Percentiles rank a stretch among this genome's conserved stretches.
phyloP scores from a whole-genome alignment of 1,140 invertebrate genomes.

The Drosophila pandora region DNA sequence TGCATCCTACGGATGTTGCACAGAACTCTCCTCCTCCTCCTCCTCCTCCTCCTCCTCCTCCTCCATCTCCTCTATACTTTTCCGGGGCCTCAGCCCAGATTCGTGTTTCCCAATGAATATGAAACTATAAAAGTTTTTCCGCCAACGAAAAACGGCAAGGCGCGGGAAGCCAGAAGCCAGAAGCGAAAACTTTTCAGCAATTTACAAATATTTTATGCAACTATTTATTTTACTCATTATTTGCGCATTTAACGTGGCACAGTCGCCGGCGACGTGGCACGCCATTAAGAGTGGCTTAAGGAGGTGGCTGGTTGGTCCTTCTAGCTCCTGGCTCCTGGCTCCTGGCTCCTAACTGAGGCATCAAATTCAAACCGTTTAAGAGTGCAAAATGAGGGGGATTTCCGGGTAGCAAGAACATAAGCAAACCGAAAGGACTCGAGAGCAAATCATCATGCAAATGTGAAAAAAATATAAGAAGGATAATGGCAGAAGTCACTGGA shows the following conservation, averaged over 20 bases:
- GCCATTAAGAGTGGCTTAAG: constrained; percentile 46
- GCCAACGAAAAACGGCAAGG: constrained; percentile 24
- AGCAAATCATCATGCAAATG: constrained; percentile 34
- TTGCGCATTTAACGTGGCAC: constrained; percentile 56
- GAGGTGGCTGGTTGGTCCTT: constrained; percentile 1
- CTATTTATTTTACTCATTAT: constrained; percentile 68
- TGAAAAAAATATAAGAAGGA: constrained; percentile 10
- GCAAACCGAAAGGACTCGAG: background rate
- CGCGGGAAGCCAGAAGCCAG: too few species aligned
- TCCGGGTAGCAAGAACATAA: constrained; percentile 22
- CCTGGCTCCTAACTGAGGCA: constrained; percentile 17
- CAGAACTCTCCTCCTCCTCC: background rate
- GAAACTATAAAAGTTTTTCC: constrained; percentile 64
- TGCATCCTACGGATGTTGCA: background rate
- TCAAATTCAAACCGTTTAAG: constrained; percentile 42
- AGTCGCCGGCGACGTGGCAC: constrained; percentile 18
- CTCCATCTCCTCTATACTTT: background rate
- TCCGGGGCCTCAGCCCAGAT: background rate
- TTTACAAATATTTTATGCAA: constrained; percentile 68
- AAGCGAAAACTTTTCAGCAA: constrained; percentile 58
- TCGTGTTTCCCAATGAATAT: constrained; percentile 55
- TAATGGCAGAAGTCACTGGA: constrained; percentile 6
- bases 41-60: background rate
- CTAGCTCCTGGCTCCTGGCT: too few species aligned
- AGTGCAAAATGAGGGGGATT: constrained; percentile 29